A percentile compares a stretch with the other conserved stretches of the same genome.
These are phyloP conservation scores for Troides helena DNA, from an alignment of 2,888 invertebrate genomes.

Conservation along the genomic window DNA sequence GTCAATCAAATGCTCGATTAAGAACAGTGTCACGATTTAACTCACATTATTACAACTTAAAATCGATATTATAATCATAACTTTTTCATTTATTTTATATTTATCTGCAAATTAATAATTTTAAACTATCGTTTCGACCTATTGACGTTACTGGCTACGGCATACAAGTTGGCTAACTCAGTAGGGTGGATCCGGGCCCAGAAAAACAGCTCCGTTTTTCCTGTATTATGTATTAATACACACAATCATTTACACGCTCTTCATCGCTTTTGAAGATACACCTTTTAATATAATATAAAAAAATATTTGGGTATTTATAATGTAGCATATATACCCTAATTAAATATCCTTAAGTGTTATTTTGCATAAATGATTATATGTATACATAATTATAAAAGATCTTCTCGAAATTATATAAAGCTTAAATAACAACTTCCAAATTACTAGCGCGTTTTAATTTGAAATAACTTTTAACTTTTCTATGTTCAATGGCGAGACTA, in stretches of 20 bases:
- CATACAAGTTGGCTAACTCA: no score
- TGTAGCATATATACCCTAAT: neutral
- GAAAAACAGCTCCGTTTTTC: no score
- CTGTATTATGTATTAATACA: no score
- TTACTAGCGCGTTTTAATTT: conserved; percentile 28
- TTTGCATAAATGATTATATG: neutral
- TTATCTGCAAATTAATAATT: neutral
- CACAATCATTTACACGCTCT: no score
- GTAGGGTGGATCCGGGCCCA: no score
- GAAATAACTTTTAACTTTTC: conserved; percentile 14
- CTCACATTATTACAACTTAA: neutral
- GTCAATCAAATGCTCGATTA: conserved; percentile 28
- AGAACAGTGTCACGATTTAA: conserved; percentile 8
- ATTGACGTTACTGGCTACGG: no score
- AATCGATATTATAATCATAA: neutral
- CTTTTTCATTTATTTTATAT: neutral
- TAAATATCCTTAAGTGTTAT: neutral
- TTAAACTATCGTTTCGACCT: neutral
- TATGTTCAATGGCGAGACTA: neutral
- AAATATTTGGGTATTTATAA: neutral
- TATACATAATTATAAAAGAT: conserved; percentile 2
- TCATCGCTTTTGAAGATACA: no score
- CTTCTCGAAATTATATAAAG: conserved; percentile 23
- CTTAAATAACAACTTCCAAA: conserved; percentile 31
- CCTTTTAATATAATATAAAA: no score